These are phyloP conservation scores for Zelleria hepariella DNA, from an alignment of 2,888 invertebrate species.

Conservation along the genomic window DNA sequence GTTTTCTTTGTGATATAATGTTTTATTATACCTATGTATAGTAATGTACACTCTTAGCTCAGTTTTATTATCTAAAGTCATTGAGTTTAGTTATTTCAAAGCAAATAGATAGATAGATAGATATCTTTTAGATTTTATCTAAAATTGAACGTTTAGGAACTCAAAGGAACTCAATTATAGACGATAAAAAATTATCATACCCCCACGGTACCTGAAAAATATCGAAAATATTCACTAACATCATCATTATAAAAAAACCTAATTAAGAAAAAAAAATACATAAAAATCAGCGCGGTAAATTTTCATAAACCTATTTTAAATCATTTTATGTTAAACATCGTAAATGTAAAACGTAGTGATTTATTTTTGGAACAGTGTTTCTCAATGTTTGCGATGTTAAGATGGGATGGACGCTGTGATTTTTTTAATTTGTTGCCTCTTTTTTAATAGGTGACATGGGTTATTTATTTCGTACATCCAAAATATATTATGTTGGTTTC, in stretches of 20 bases:
- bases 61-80: neutral
- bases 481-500: slow-evolving; percentile 38
- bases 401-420: slow-evolving; percentile 49
- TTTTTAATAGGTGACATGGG: slow-evolving; percentile 5
- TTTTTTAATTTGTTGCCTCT: slow-evolving; percentile 27
- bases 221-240: slow-evolving; percentile 31
- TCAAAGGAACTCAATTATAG: slow-evolving; percentile 3
- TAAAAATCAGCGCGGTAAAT: neutral
- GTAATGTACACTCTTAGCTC: neutral
- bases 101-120: no score
- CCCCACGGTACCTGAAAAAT: slow-evolving; percentile 63
- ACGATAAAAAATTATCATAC: slow-evolving; percentile 28
- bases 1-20: slow-evolving; percentile 44
- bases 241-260: slow-evolving; percentile 11
- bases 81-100: slow-evolving; percentile 11
- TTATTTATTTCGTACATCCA: neutral
- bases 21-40: neutral
- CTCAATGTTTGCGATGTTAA: slow-evolving; percentile 42
- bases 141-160: neutral
- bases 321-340: slow-evolving; percentile 1
- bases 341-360: neutral
- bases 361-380: slow-evolving; percentile 59
- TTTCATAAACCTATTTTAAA: slow-evolving; percentile 1
- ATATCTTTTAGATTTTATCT: slow-evolving; percentile 11
- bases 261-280: slow-evolving; percentile 13